Evolutionary conservation across 2,888 invertebrate species (phyloP).

Genomic region (Ypsolopha sequella): DNA sequence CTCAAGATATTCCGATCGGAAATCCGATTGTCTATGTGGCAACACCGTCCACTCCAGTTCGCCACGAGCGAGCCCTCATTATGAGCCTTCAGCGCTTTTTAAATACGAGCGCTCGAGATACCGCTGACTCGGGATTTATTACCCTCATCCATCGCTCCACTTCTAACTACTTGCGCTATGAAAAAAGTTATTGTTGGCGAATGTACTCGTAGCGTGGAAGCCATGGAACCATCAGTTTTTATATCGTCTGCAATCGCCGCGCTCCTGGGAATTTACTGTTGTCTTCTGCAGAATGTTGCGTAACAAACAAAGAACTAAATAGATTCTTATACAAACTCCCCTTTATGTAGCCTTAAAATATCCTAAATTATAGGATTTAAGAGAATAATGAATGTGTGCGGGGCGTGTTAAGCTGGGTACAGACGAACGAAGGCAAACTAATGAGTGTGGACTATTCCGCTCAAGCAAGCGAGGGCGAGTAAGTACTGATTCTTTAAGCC

Average conservation of each 20-base stretch:
- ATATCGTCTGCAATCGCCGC: not conserved
- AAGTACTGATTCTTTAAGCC: no score
- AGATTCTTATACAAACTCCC: no score
- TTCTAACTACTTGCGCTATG: not conserved
- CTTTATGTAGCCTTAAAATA: no score
- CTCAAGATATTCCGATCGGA: not conserved
- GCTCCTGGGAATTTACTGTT: slow-evolving; percentile 15
- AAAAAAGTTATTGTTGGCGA: not conserved
- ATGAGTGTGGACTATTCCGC: no score
- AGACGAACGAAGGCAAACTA: no score
- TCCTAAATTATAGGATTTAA: slow-evolving; percentile 3
- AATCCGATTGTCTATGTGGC: not conserved
- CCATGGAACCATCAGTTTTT: not conserved
- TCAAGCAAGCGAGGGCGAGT: no score
- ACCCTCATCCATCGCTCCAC: slow-evolving; percentile 18
- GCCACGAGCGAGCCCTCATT: slow-evolving; percentile 35
- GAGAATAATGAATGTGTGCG: slow-evolving; percentile 60
- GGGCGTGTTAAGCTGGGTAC: slow-evolving; percentile 43
- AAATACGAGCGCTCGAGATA: slow-evolving; percentile 31
- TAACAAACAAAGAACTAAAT: slow-evolving; percentile 14
- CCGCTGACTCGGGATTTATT: slow-evolving; percentile 28
- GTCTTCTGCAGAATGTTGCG: slow-evolving; percentile 30
- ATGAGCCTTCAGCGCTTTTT: slow-evolving; percentile 43
- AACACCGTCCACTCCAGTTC: slow-evolving; percentile 13
- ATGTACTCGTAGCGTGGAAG: not conserved